Evolutionary conservation across 2,113 vertebrate genomes (phyloP).

Genomic region (Epinephelus cyanopodus): DNA sequence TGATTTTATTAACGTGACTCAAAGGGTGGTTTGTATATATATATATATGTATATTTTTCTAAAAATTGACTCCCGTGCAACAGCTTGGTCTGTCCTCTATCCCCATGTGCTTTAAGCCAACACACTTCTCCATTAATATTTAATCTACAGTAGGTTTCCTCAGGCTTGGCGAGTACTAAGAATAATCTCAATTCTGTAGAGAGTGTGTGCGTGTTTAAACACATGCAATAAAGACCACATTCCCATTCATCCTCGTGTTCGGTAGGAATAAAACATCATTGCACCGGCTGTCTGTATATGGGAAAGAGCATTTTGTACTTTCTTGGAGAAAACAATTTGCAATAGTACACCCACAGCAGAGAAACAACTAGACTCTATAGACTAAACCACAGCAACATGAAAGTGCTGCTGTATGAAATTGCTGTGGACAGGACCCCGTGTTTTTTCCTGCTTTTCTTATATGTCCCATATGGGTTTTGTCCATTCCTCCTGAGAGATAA

Average conservation of each 20-base stretch:
- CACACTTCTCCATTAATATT: constrained; percentile 29
- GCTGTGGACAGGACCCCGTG: neutral
- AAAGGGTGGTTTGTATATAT: neutral
- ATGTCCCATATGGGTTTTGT: neutral
- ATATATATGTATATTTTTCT: neutral
- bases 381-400: constrained; percentile 3
- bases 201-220: neutral
- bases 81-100: neutral
- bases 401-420: neutral
- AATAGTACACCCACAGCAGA: neutral
- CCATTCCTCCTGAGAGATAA: neutral
- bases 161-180: constrained; percentile 4
- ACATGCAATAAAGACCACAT: neutral
- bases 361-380: neutral
- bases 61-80: neutral
- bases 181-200: constrained; percentile 19
- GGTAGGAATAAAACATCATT: constrained; percentile 2
- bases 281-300: constrained; percentile 5
- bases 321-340: constrained; percentile 17
- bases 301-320: constrained; percentile 37
- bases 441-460: neutral
- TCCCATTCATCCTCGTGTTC: constrained; percentile 9
- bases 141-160: constrained; percentile 28
- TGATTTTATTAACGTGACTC: neutral
- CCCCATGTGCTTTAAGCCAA: neutral